Evolutionary conservation across 1,140 invertebrate genomes (phyloP), one percentile per base, ranked within the genome.

Genomic region (Patella vulgata): DNA sequence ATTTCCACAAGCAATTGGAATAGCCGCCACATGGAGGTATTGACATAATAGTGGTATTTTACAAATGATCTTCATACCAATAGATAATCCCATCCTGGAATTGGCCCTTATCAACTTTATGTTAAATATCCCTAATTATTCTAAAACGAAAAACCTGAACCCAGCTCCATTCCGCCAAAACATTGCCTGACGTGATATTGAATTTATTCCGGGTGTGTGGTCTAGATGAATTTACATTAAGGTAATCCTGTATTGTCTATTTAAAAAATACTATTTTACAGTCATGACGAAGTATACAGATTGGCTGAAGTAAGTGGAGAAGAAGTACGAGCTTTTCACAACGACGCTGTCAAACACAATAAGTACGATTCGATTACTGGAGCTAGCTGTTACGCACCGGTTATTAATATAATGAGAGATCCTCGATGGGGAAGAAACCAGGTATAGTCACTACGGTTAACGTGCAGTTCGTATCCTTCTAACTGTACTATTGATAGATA

Each of bases 371-470:
- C 59, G 19, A 70, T 77, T 58, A 72, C 59, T 14, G 72, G 77
- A 5, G 39, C 72, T 17, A 78, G 73, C 48, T 80, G 76, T 46
- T 80, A 75, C 46, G 71, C 66, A 44, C 78, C 79, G 1, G 76
- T 80, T 11, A 74, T 80, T 55, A 80, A 80, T 66, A 77, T 80
- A 31, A 72, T 78, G 62, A 59, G 78, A 11, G 74, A 80, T 51
- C 76, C 77, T 33, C 51, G 70, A 4, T 80, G 78, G 78, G 78
- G 78, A 17, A 63, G 78, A 36, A 77, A 74, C 28, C 77, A 80
- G 71, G 77, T 77, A 59, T 3, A 23, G 11, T n/a, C n/a, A n/a
- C n/a, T n/a, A n/a, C n/a, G n/a, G n/a, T n/a, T n/a, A n/a, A n/a
- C n/a, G n/a, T n/a, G n/a, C n/a, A n/a, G n/a, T n/a, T n/a, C n/a